phyloP scores from a whole-genome alignment of 2,888 invertebrate genomes.

The Bombyx huttoni region DNA sequence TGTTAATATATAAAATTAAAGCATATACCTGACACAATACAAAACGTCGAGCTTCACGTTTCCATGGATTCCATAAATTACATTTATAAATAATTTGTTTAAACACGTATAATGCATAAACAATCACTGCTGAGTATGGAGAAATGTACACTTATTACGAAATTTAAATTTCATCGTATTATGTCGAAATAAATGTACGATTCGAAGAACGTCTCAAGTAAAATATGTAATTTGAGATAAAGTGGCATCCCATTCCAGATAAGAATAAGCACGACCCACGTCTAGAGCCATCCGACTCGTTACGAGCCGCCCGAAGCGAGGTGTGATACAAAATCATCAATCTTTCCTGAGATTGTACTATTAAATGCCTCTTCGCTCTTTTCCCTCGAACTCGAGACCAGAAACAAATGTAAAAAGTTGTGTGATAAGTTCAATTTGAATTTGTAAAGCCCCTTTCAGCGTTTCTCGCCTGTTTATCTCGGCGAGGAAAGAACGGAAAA shows the following conservation, averaged over 20 bases:
- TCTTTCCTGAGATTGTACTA: constrained; percentile 71
- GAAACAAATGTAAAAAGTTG: constrained; percentile 74
- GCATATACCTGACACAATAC: no score
- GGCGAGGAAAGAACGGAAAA: constrained; percentile 65
- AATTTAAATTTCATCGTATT: constrained; percentile 3
- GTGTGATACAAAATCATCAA: constrained; percentile 74
- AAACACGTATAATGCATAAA: no score
- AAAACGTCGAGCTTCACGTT: no score
- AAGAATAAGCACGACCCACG: constrained; percentile 67
- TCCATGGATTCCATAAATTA: no score
- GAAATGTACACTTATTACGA: neutral
- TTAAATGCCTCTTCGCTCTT: constrained; percentile 71
- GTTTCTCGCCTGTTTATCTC: constrained; percentile 72
- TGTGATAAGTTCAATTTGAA: constrained; percentile 74
- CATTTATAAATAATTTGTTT: no score
- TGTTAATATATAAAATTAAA: no score
- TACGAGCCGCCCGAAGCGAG: constrained; percentile 71
- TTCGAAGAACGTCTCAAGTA: constrained; percentile 59
- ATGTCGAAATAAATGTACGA: constrained; percentile 27
- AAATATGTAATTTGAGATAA: constrained; percentile 73
- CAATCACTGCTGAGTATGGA: no score
- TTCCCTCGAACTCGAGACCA: constrained; percentile 68
- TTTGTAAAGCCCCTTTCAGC: constrained; percentile 73
- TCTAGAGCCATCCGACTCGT: constrained; percentile 65
- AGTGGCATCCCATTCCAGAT: constrained; percentile 68